A percentile compares a stretch with the other conserved stretches of the same genome.
Conservation (phyloP, 2,888 invertebrate species). For the Sphaerophoria rueppellii region DNA sequence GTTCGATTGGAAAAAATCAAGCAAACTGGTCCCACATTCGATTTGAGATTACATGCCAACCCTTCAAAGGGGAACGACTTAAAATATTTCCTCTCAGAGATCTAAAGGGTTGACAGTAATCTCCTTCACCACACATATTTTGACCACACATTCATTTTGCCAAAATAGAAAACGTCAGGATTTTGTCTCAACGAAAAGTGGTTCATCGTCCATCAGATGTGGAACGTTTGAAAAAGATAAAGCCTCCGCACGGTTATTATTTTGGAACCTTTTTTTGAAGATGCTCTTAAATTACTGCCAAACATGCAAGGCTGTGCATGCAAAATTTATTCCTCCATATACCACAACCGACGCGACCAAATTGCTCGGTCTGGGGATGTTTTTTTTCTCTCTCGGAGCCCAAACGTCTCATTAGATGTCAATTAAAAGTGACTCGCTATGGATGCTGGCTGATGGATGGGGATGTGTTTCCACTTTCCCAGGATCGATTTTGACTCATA, state of each 20-base stretch:
- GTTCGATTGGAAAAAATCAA: constrained; percentile 56
- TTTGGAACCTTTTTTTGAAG: constrained; percentile 51
- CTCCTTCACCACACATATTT: constrained; percentile 41
- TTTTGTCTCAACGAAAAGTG: constrained; percentile 8
- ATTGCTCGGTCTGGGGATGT: constrained; percentile 38
- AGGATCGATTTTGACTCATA: constrained; percentile 34
- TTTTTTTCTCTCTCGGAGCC: constrained; percentile 4
- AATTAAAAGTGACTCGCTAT: constrained; percentile 59
- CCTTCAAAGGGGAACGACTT: not conserved
- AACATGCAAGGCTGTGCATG: constrained; percentile 53
- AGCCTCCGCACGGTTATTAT: constrained; percentile 34
- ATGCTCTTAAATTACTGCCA: constrained; percentile 46
- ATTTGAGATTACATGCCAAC: constrained; percentile 39
- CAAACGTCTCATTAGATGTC: constrained; percentile 70
- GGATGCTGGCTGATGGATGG: not conserved
- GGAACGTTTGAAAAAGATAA: constrained; percentile 1
- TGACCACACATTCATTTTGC: constrained; percentile 62
- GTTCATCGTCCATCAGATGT: not conserved
- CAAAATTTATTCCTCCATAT: constrained; percentile 59
- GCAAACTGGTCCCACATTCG: constrained; percentile 32
- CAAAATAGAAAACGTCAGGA: not conserved
- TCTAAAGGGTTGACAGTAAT: constrained; percentile 63
- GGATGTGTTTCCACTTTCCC: constrained; percentile 31
- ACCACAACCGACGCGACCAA: constrained; percentile 48
- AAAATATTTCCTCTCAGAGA: constrained; percentile 20